Percentiles rank a stretch among this genome's conserved stretches.
Conservation (phyloP, 1,140 invertebrate species). For the Drosophila pseudoobscura region DNA sequence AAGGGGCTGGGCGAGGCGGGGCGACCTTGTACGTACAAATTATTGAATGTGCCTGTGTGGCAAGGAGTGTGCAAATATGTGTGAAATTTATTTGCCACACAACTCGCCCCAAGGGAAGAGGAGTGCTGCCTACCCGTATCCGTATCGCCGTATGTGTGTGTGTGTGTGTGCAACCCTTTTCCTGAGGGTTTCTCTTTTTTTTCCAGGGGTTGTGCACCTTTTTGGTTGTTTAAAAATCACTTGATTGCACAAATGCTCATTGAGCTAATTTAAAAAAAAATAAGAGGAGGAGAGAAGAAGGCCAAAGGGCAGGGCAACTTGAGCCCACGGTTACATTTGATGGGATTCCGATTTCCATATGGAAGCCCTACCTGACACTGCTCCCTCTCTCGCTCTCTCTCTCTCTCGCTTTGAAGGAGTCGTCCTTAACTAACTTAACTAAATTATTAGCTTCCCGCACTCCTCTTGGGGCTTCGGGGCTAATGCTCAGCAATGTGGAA, state of each 20-base stretch:
- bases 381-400: too few relatives aligned
- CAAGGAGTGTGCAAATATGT: conserved; percentile 73
- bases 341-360: conserved; percentile 71
- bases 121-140: conserved; percentile 12
- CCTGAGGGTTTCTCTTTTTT: not conserved
- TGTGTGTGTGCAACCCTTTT: conserved; percentile 38
- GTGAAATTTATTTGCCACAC: conserved; percentile 79
- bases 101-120: conserved; percentile 17
- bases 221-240: conserved; percentile 75
- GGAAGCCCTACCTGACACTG: conserved; percentile 38
- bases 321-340: conserved; percentile 70
- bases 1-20: conserved; percentile 17
- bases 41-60: conserved; percentile 48
- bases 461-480: too few relatives aligned
- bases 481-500: conserved; percentile 49
- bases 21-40: conserved; percentile 65
- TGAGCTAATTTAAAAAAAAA: conserved; percentile 73
- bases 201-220: conserved; percentile 38
- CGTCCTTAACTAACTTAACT: conserved; percentile 16
- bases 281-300: not conserved
- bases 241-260: conserved; percentile 82
- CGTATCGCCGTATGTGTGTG: conserved; percentile 13
- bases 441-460: conserved; percentile 50
- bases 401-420: conserved; percentile 4
- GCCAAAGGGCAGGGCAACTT: conserved; percentile 38